Percentiles rank a stretch among this genome's conserved stretches.
phyloP scores from a whole-genome alignment of 2,113 vertebrate genomes.

The Hymenochirus boettgeri region DNA sequence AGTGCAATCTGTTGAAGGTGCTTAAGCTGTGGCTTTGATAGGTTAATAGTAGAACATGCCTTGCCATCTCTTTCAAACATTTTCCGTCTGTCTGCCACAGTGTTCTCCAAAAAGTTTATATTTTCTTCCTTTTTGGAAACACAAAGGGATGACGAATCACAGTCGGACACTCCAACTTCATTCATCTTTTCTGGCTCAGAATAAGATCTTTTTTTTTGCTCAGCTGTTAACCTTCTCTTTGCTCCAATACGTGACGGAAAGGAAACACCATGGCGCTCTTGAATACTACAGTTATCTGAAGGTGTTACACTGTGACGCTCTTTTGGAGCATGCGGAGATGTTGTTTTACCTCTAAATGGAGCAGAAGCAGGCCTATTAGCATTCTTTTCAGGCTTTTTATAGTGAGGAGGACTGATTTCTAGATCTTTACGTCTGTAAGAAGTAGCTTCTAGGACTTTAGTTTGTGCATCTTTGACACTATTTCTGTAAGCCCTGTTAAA shows the following conservation, averaged over 20 bases:
- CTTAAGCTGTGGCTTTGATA: slow-evolving; percentile 72
- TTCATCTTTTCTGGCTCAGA: slow-evolving; percentile 94
- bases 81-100: slow-evolving; percentile 78
- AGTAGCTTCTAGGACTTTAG: slow-evolving; percentile 79
- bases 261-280: slow-evolving; percentile 33
- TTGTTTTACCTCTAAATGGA: slow-evolving; percentile 56
- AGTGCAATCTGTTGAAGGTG: slow-evolving; percentile 88
- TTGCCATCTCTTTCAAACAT: slow-evolving; percentile 76
- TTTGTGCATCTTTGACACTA: slow-evolving; percentile 82
- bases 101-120: slow-evolving; percentile 65
- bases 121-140: slow-evolving; percentile 53
- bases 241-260: slow-evolving; percentile 69
- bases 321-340: slow-evolving; percentile 76
- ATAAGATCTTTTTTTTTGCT: slow-evolving; percentile 91
- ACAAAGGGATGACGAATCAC: slow-evolving; percentile 48
- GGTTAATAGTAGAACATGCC: slow-evolving; percentile 54
- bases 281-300: slow-evolving; percentile 45
- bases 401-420: slow-evolving; percentile 52
- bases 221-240: slow-evolving; percentile 72
- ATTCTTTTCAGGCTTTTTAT: slow-evolving; percentile 47
- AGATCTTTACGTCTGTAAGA: slow-evolving; percentile 79
- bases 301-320: slow-evolving; percentile 78
- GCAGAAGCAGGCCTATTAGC: slow-evolving; percentile 64
- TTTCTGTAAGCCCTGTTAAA: slow-evolving; percentile 80
- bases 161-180: slow-evolving; percentile 75